Conservation (phyloP, 2,113 vertebrate genomes). For the Tamias sibiricus region DNA sequence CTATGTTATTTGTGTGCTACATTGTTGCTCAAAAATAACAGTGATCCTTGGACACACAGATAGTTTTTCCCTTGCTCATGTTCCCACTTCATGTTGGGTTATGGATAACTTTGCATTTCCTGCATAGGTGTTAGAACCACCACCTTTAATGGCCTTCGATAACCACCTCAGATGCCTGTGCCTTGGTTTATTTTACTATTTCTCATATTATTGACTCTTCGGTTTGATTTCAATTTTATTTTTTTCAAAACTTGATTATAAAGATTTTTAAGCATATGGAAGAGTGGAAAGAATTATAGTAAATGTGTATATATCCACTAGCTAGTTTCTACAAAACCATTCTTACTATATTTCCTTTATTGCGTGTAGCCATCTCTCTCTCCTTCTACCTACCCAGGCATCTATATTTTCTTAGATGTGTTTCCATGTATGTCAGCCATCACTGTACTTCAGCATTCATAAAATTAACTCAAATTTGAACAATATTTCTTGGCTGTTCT, state of each 20-base stretch:
- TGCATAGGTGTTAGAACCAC: rapidly evolving
- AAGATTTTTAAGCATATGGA: not conserved
- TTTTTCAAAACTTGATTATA: not conserved
- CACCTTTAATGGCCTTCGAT: not conserved
- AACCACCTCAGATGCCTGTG: not conserved
- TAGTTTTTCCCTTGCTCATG: rapidly evolving
- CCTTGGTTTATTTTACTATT: rapidly evolving
- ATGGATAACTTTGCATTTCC: not conserved
- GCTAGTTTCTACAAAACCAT: not conserved
- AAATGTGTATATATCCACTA: rapidly evolving
- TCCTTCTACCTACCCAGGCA: rapidly evolving
- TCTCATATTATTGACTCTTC: not conserved
- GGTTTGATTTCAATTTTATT: not conserved
- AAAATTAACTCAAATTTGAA: not conserved
- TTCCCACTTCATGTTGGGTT: rapidly evolving
- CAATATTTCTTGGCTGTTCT: not conserved
- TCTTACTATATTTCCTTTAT: rapidly evolving
- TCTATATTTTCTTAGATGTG: not conserved
- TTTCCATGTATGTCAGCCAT: not conserved
- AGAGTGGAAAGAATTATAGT: not conserved
- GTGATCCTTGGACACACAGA: rapidly evolving
- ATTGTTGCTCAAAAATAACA: rapidly evolving
- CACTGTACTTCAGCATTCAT: rapidly evolving
- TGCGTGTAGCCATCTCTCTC: rapidly evolving
- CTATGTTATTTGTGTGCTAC: rapidly evolving